A percentile compares a stretch with the other conserved stretches of the same genome.
These are phyloP conservation scores for Leptarthrus brevirostris DNA, from an alignment of 2,888 invertebrate genomes.

Conservation along the genomic window DNA sequence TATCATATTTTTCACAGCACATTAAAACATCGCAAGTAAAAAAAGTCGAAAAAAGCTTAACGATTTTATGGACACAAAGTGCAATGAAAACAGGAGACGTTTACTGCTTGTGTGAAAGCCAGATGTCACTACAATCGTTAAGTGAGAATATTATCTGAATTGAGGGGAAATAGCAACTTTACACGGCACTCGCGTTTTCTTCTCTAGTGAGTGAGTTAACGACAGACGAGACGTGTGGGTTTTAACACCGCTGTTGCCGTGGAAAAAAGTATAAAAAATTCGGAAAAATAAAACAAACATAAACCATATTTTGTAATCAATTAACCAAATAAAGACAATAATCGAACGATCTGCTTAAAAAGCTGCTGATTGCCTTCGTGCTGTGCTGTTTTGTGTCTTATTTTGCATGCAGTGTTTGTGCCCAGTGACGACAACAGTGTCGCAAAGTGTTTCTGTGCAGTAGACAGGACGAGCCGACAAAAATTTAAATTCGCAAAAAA, in stretches of 20 bases:
- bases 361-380: neutral
- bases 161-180: neutral
- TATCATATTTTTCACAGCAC: no score
- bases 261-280: slow-evolving; percentile 2
- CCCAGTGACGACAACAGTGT: no score
- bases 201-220: slow-evolving; percentile 14
- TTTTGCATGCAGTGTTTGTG: slow-evolving; percentile 4
- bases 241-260: neutral
- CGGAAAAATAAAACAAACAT: slow-evolving; percentile 27
- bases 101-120: no score
- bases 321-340: neutral
- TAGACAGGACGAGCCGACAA: neutral
- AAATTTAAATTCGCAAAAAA: neutral
- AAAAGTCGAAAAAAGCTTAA: no score
- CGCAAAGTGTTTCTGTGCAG: neutral
- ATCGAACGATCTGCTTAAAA: slow-evolving; percentile 8
- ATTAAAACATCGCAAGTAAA: no score
- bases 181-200: neutral
- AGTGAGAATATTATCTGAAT: no score
- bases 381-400: neutral
- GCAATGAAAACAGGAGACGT: no score
- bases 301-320: neutral
- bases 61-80: no score
- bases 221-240: neutral
- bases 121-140: neutral